Evolutionary conservation across 1,140 invertebrate genomes (phyloP).

Genomic region (Brachionus rubens): DNA sequence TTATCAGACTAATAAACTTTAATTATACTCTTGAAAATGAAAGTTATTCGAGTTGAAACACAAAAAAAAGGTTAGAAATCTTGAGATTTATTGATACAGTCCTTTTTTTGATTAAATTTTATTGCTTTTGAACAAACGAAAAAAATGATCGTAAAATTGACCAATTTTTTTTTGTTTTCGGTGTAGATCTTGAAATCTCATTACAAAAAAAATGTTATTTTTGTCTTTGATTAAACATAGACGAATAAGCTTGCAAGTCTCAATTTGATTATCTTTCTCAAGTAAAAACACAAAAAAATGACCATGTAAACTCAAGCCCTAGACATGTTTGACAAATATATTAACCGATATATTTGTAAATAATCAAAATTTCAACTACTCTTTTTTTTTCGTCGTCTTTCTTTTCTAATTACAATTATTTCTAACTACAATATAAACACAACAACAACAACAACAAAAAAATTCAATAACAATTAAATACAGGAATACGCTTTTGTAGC

Average conservation of each 20-base stretch:
- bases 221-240: conserved; percentile 41
- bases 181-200: conserved; percentile 1
- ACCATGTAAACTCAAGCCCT: conserved; percentile 22
- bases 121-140: not conserved
- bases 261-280: conserved; percentile 40
- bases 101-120: conserved; percentile 3
- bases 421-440: conserved; percentile 20
- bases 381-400: not conserved
- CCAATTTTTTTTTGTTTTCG: not conserved
- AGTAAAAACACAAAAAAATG: conserved; percentile 5
- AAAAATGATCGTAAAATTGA: not conserved
- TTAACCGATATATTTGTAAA: conserved; percentile 43
- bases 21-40: not conserved
- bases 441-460: not conserved
- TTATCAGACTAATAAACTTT: not conserved
- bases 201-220: conserved; percentile 22
- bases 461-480: conserved; percentile 45
- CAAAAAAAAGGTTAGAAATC: conserved; percentile 30
- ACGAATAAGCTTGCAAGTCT: conserved; percentile 8
- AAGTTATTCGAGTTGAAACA: not conserved
- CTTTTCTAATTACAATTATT: conserved; percentile 13
- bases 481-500: conserved; percentile 25
- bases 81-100: conserved; percentile 28
- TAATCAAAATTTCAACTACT: conserved; percentile 13
- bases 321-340: conserved; percentile 45